These are phyloP conservation scores for Amiota mariae DNA, from an alignment of 2,888 invertebrate genomes.

Conservation along the genomic window DNA sequence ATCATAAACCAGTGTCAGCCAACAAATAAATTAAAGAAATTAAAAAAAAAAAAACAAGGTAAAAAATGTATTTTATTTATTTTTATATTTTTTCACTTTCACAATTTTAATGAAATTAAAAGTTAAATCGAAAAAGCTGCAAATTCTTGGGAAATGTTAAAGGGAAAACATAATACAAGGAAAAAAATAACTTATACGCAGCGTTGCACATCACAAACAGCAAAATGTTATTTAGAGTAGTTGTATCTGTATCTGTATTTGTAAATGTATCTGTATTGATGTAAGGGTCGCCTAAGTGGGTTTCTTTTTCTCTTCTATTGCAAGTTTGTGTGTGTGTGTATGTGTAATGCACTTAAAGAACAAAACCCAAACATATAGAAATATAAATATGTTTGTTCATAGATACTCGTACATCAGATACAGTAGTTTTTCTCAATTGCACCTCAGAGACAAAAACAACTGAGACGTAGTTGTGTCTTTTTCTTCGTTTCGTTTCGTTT, in stretches of 20 bases:
- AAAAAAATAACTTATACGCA: conserved; percentile 60
- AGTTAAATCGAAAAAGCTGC: neutral
- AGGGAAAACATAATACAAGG: no score
- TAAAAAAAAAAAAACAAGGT: conserved; percentile 15
- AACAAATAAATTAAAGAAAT: neutral
- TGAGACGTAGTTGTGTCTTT: neutral
- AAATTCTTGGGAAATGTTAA: no score
- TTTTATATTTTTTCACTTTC: neutral
- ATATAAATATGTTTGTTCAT: neutral
- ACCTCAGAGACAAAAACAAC: neutral
- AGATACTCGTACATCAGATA: neutral
- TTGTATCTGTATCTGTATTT: neutral
- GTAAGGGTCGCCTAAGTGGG: neutral
- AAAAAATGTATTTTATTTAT: conserved; percentile 4
- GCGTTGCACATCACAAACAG: conserved; percentile 55
- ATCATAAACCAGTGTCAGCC: neutral
- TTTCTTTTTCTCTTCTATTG: neutral
- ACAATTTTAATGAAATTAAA: neutral
- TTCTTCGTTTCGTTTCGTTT: neutral
- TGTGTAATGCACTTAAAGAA: conserved; percentile 25
- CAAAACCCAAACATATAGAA: no score
- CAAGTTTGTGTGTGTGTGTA: neutral
- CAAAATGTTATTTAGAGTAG: conserved; percentile 2
- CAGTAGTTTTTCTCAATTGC: conserved; percentile 5
- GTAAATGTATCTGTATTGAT: neutral